phyloP scores from a whole-genome alignment of 2,797 vertebrate species.

The Sarcophilus harrisii region DNA sequence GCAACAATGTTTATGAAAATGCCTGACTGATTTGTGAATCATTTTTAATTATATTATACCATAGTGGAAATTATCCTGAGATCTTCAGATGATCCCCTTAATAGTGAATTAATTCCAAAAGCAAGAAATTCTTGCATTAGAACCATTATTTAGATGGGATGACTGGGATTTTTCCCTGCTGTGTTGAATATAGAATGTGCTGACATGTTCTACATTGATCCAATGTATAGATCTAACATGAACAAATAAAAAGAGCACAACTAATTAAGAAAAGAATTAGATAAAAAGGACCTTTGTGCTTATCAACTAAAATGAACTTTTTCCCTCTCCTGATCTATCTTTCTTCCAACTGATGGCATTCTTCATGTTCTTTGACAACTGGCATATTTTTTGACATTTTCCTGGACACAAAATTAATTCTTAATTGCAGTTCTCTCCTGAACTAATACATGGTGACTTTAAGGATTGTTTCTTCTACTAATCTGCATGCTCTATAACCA shows the following conservation, averaged over 20 bases:
- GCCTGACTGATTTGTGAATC: neutral
- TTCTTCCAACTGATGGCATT: neutral
- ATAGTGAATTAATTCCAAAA: neutral
- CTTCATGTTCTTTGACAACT: neutral
- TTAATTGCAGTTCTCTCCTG: neutral
- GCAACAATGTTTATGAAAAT: neutral
- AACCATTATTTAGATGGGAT: neutral
- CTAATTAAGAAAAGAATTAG: neutral
- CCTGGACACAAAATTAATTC: neutral
- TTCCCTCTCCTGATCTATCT: neutral
- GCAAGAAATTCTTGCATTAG: neutral
- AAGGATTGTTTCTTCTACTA: neutral
- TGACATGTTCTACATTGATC: neutral
- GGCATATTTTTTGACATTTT: neutral
- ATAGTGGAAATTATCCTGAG: neutral
- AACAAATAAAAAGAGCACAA: neutral
- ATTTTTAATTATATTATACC: neutral
- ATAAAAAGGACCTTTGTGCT: neutral
- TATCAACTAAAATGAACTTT: neutral
- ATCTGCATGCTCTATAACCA: neutral
- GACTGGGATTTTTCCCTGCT: neutral
- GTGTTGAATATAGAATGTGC: neutral
- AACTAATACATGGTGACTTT: neutral
- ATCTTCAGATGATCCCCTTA: neutral
- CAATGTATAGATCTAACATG: neutral